These are phyloP conservation scores for Clupea harengus DNA, from an alignment of 2,113 vertebrate species.

Conservation along the genomic window DNA sequence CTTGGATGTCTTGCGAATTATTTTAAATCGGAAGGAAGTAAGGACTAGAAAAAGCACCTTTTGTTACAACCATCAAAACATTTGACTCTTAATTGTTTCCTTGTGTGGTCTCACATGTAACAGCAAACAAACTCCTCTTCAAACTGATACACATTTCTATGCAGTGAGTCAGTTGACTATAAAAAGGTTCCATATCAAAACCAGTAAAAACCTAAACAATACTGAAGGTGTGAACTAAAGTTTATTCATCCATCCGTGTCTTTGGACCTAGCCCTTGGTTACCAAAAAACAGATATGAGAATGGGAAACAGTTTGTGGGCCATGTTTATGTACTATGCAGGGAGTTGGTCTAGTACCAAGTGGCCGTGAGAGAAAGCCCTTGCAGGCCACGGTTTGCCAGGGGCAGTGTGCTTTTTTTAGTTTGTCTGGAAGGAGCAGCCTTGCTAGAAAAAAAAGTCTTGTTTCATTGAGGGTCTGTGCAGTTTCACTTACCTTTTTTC, in stretches of 20 bases:
- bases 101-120: background rate
- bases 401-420: background rate
- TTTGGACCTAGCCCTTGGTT: background rate
- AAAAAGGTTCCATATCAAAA: background rate
- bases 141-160: background rate
- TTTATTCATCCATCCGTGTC: background rate
- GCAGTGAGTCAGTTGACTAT: background rate
- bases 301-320: background rate
- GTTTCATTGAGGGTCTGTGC: conserved; percentile 34
- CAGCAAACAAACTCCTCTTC: background rate
- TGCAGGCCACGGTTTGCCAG: background rate
- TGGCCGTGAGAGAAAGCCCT: background rate
- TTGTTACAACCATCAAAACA: background rate
- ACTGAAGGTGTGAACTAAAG: background rate
- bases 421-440: conserved; percentile 34
- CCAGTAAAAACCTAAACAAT: background rate
- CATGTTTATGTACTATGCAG: background rate
- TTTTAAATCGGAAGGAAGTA: background rate
- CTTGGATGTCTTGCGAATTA: background rate
- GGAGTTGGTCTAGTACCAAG: background rate
- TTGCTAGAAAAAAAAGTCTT: conserved; percentile 23
- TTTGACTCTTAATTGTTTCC: background rate
- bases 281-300: background rate
- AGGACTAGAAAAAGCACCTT: background rate
- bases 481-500: conserved; percentile 17